Conservation (phyloP, 2,888 invertebrate species). For the Limenitis camilla region DNA sequence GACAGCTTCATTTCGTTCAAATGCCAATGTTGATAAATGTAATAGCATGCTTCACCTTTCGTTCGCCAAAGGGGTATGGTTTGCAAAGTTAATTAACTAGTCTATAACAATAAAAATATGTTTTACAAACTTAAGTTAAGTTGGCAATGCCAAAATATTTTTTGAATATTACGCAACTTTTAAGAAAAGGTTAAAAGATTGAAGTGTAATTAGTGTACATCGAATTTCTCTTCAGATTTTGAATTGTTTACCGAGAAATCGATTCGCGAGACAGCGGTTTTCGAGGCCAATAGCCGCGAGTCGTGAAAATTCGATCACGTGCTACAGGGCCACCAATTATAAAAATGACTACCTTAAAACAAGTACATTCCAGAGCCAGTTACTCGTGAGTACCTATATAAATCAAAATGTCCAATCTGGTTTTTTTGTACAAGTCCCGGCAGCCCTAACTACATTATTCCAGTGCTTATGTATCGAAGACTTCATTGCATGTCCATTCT, state of each 20-base stretch:
- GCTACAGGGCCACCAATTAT: slow-evolving; percentile 24
- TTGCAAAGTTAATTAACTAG: slow-evolving; percentile 54
- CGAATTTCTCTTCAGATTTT: slow-evolving; percentile 39
- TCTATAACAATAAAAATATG: no score
- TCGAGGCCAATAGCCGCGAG: slow-evolving; percentile 46
- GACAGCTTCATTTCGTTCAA: slow-evolving; percentile 72
- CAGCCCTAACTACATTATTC: slow-evolving; percentile 36
- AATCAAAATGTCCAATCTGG: slow-evolving; percentile 18
- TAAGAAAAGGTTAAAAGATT: slow-evolving; percentile 6
- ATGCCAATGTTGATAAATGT: slow-evolving; percentile 64
- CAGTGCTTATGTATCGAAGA: slow-evolving; percentile 43
- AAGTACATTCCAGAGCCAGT: slow-evolving; percentile 14
- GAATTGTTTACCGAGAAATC: slow-evolving; percentile 56
- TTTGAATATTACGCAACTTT: not conserved
- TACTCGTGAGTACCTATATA: slow-evolving; percentile 13
- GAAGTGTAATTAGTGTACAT: slow-evolving; percentile 41
- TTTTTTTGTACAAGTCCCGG: slow-evolving; percentile 19
- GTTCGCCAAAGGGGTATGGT: slow-evolving; percentile 50
- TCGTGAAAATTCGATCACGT: slow-evolving; percentile 48
- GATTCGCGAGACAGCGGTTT: slow-evolving; percentile 52
- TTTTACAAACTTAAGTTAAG: no score
- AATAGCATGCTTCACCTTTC: slow-evolving; percentile 44
- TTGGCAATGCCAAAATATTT: no score
- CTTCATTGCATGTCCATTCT: slow-evolving; percentile 55
- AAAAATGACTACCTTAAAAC: slow-evolving; percentile 21